Percentiles rank a stretch among this genome's conserved stretches.
These are phyloP conservation scores for Leptopilina clavipes DNA, from an alignment of 1,140 invertebrate genomes.

Conservation along the genomic window DNA sequence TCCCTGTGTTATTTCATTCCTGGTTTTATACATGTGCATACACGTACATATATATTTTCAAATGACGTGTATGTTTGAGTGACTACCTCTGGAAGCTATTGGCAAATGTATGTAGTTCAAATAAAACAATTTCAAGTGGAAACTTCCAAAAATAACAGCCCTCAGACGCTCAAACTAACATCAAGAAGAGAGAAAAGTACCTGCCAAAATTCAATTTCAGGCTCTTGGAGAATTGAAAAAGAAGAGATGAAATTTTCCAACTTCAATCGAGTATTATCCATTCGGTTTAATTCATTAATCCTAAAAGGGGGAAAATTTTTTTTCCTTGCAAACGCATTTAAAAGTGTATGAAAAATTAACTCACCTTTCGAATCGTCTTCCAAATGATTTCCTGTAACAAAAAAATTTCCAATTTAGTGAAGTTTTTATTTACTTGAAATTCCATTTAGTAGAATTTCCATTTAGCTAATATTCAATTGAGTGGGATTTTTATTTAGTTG, in stretches of 20 bases:
- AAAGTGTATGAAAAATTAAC: no score
- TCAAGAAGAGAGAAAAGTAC: constrained; percentile 10
- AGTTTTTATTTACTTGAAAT: no score
- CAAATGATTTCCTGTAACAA: no score
- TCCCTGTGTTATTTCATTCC: constrained; percentile 6
- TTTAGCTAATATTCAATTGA: no score
- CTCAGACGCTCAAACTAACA: constrained; percentile 20
- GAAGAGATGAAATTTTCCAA: background rate
- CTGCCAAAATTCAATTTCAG: constrained; percentile 25
- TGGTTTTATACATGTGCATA: background rate
- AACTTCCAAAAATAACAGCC: constrained; percentile 29
- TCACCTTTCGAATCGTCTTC: no score
- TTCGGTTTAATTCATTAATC: background rate
- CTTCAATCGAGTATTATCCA: background rate
- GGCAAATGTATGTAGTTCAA: constrained; percentile 18
- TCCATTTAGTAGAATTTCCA: no score
- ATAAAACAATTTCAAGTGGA: constrained; percentile 32
- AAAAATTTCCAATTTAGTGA: no score
- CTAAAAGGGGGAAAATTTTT: no score
- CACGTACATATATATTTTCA: background rate
- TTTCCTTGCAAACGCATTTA: background rate
- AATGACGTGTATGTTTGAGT: constrained; percentile 28
- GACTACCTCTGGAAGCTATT: constrained; percentile 32
- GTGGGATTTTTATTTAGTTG: no score
- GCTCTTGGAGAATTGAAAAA: constrained; percentile 4